A percentile compares a stretch with the other conserved stretches of the same genome.
Conservation (phyloP, 1,140 invertebrate species). For the Polypedilum pembai region DNA sequence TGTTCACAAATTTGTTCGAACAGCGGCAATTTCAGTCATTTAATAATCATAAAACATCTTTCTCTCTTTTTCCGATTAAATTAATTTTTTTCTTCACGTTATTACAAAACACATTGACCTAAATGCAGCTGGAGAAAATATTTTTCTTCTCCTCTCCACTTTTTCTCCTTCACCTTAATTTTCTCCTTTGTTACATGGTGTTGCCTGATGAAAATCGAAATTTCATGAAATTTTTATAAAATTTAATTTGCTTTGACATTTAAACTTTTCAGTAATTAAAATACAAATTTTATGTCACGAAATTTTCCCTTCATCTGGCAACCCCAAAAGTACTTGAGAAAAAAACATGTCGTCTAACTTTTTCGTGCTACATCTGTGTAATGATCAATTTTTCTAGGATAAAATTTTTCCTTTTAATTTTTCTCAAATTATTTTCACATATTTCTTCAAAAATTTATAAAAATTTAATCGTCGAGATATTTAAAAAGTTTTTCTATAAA, state of each 20-base stretch:
- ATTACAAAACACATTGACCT: too few species aligned
- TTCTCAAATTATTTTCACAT: background rate
- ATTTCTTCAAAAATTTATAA: background rate
- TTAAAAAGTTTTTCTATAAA: background rate
- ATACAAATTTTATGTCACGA: background rate
- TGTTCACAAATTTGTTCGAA: too few species aligned
- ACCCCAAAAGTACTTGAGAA: background rate
- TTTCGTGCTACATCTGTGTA: constrained; percentile 14
- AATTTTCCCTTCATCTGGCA: background rate
- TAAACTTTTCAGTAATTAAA: too few species aligned
- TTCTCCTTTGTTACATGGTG: background rate
- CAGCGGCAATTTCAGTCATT: too few species aligned
- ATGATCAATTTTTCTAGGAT: constrained; percentile 14
- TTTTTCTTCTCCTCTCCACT: background rate
- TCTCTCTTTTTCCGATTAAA: too few species aligned
- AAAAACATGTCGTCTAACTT: constrained; percentile 25
- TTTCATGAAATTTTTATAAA: background rate
- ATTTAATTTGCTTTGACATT: too few species aligned
- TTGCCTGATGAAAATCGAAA: constrained; percentile 9
- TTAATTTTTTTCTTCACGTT: too few species aligned
- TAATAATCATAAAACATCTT: too few species aligned
- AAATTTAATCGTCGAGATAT: background rate
- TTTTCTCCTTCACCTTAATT: background rate
- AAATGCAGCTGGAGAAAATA: background rate
- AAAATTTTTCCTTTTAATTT: background rate